Percentiles rank a stretch among this genome's conserved stretches.
phyloP scores from a whole-genome alignment of 2,797 vertebrate species.

The Odontamblyopus lacepedii region DNA sequence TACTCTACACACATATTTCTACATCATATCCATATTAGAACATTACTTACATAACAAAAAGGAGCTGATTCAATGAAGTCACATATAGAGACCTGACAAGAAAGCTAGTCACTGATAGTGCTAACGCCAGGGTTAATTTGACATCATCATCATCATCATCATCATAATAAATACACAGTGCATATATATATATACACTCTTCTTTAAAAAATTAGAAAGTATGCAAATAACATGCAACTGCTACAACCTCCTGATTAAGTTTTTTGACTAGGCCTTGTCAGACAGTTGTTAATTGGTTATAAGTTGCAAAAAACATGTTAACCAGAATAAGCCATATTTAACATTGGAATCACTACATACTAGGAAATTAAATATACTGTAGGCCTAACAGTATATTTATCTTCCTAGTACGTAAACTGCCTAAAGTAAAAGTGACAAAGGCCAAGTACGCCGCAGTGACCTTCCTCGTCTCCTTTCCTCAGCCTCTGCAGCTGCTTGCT shows the following conservation, averaged over 20 bases:
- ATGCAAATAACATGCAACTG: background rate
- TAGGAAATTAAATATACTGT: background rate
- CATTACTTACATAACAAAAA: background rate
- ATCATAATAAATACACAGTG: background rate
- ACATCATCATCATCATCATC: background rate
- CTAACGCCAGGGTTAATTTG: background rate
- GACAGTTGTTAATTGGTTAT: background rate
- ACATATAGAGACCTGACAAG: background rate
- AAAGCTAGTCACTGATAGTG: background rate
- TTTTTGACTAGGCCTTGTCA: background rate
- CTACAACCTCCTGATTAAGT: background rate
- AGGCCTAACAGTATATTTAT: background rate
- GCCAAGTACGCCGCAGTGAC: conserved; percentile 43
- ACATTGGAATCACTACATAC: too few relatives aligned
- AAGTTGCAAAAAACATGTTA: background rate
- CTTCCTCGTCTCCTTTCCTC: conserved; percentile 42
- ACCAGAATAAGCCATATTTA: background rate
- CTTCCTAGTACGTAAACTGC: background rate
- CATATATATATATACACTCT: background rate
- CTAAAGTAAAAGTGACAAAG: conserved; percentile 25
- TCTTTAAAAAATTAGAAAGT: background rate
- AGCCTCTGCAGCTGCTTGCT: conserved; percentile 46
- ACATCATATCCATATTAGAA: background rate
- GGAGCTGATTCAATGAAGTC: background rate
- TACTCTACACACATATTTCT: conserved; percentile 1